Evolutionary conservation across 2,888 invertebrate species (phyloP).

Genomic region (Pollenia labialis): DNA sequence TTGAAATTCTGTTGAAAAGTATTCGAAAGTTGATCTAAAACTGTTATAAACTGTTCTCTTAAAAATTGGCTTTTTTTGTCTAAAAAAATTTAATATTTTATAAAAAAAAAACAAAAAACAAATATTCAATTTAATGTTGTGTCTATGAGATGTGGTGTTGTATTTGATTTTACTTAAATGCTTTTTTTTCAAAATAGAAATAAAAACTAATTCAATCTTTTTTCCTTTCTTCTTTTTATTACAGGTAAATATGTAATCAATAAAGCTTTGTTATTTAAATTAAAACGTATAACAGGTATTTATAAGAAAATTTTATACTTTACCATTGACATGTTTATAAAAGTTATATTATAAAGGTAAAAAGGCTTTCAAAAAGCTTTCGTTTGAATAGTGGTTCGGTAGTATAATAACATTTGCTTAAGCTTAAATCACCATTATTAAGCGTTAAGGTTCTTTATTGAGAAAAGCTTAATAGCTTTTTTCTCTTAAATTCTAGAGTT

Average conservation of each 20-base stretch:
- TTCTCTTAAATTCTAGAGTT: too few species aligned
- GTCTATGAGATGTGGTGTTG: conserved; percentile 67
- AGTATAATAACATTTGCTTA: too few species aligned
- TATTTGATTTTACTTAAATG: conserved; percentile 25
- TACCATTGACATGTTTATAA: neutral
- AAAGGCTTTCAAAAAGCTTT: conserved; percentile 4
- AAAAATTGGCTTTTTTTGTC: conserved; percentile 15
- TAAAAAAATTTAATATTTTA: neutral
- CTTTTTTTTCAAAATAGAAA: neutral
- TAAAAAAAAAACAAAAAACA: neutral
- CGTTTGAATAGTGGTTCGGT: neutral
- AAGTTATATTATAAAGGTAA: neutral
- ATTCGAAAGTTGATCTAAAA: conserved; percentile 4
- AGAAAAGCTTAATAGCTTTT: too few species aligned
- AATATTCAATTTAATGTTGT: conserved; percentile 58
- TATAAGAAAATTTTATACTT: conserved; percentile 23
- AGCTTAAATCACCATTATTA: too few species aligned
- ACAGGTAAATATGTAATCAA: conserved; percentile 58
- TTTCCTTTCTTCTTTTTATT: conserved; percentile 28
- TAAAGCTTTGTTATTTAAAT: neutral
- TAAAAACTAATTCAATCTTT: neutral
- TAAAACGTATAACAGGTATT: conserved; percentile 58
- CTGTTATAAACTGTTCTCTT: neutral
- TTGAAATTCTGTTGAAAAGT: conserved; percentile 36
- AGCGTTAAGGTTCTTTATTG: too few species aligned